Evolutionary conservation across 2,113 vertebrate genomes (phyloP).

Genomic region (Plectropomus leopardus): DNA sequence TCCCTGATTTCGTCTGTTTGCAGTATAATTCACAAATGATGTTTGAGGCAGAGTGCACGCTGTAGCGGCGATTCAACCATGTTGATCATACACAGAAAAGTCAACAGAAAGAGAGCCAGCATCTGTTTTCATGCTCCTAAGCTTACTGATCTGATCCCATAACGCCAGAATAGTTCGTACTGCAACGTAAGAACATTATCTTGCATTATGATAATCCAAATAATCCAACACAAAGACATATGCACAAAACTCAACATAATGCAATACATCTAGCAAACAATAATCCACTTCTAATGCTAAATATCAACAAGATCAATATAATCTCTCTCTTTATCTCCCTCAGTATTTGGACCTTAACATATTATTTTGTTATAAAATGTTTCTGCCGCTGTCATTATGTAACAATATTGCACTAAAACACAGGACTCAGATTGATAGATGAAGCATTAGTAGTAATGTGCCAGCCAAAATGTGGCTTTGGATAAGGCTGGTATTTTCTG

Average conservation of each 20-base stretch:
- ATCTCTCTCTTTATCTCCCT: constrained; percentile 50
- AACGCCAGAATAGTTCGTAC: constrained; percentile 56
- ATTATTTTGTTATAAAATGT: constrained; percentile 43
- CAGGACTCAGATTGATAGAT: neutral
- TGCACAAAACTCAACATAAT: constrained; percentile 64
- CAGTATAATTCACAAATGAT: constrained; percentile 51
- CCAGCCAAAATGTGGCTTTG: neutral
- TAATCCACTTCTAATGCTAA: constrained; percentile 72
- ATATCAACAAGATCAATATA: constrained; percentile 71
- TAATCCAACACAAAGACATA: constrained; percentile 76
- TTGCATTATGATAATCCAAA: constrained; percentile 80
- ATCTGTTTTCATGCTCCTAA: constrained; percentile 61
- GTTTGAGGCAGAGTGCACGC: constrained; percentile 4
- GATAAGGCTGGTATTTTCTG: neutral
- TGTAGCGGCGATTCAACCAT: constrained; percentile 8
- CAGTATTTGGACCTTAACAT: constrained; percentile 27
- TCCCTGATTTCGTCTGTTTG: constrained; percentile 56
- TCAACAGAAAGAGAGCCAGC: constrained; percentile 50
- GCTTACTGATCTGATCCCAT: constrained; percentile 67
- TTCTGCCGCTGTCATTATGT: constrained; percentile 34
- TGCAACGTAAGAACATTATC: constrained; percentile 70
- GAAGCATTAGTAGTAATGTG: neutral
- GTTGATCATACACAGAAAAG: constrained; percentile 48
- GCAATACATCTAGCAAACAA: constrained; percentile 66
- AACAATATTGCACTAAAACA: constrained; percentile 34